Conservation (phyloP, 2,113 vertebrate species). For the Coturnix japonica region DNA sequence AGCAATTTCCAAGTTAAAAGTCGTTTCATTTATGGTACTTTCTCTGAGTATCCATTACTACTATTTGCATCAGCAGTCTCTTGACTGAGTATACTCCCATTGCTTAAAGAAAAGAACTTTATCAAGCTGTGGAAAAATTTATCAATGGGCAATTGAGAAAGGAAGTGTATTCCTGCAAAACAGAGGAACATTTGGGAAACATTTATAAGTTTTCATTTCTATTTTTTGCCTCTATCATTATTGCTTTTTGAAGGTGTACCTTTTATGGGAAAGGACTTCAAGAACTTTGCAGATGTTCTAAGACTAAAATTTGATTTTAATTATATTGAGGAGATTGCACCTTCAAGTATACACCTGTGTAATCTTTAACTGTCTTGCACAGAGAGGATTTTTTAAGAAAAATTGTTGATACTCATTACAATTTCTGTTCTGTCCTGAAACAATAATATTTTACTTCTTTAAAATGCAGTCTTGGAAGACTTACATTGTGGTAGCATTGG, state of each 20-base stretch:
- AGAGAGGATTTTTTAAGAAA: neutral
- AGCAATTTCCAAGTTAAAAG: neutral
- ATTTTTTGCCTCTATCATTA: neutral
- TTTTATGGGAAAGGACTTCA: neutral
- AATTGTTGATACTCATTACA: fast-evolving
- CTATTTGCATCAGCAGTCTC: neutral
- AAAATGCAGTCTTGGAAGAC: neutral
- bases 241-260: neutral
- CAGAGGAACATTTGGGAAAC: neutral
- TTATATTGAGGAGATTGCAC: neutral
- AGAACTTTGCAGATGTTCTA: neutral
- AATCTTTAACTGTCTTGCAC: neutral
- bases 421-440: neutral
- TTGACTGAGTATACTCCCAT: neutral
- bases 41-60: neutral
- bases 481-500: fast-evolving
- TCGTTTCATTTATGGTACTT: neutral
- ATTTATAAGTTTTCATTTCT: neutral
- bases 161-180: neutral
- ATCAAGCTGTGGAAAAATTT: neutral
- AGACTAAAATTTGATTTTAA: neutral
- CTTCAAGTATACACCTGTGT: neutral
- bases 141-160: neutral
- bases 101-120: neutral
- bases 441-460: neutral